These are phyloP conservation scores for Microcebus griseorufus DNA, from an alignment of 2,113 vertebrate species.

Conservation along the genomic window DNA sequence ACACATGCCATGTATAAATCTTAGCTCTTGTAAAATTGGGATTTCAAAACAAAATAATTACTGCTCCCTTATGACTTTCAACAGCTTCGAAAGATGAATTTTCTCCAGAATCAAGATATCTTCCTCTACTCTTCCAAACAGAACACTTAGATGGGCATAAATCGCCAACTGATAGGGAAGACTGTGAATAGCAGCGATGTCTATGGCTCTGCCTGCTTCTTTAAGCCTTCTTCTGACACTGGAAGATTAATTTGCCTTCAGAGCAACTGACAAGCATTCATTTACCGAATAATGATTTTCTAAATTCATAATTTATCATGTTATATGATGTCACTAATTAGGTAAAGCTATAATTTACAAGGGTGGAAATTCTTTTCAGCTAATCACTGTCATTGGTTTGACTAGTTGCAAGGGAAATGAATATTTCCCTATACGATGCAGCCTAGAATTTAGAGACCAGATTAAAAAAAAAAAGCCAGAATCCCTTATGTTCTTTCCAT, in stretches of 20 bases:
- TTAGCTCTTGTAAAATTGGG: neutral
- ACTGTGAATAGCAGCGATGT: neutral
- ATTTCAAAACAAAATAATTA: neutral
- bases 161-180: neutral
- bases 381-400: neutral
- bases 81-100: neutral
- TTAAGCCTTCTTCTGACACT: slow-evolving; percentile 19
- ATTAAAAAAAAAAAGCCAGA: neutral
- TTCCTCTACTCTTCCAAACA: neutral
- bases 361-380: slow-evolving; percentile 61
- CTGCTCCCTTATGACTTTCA: neutral
- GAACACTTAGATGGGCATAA: neutral
- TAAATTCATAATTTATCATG: slow-evolving; percentile 82
- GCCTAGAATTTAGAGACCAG: neutral
- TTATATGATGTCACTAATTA: slow-evolving; percentile 80
- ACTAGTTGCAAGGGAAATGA: neutral
- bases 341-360: slow-evolving; percentile 78
- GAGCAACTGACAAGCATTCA: slow-evolving; percentile 75
- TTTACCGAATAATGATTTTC: slow-evolving; percentile 76
- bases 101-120: neutral
- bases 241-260: slow-evolving; percentile 78
- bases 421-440: neutral
- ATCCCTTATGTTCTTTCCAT: neutral
- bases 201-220: neutral
- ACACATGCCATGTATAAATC: neutral